Percentiles rank a stretch among this genome's conserved stretches.
Evolutionary conservation across 2,888 invertebrate species (phyloP).

Genomic region (Encarsia formosa): DNA sequence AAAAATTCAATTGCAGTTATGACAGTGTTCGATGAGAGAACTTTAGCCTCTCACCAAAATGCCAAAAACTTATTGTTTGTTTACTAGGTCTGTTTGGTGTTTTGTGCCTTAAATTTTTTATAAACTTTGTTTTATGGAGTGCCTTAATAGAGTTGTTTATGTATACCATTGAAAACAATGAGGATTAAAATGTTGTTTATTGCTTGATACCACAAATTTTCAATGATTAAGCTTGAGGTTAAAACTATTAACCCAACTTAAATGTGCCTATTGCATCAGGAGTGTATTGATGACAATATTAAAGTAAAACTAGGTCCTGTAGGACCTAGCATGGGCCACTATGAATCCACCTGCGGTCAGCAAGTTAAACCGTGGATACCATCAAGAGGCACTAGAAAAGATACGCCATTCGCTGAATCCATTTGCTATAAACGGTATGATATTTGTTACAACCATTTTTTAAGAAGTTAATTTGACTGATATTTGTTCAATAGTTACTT

Average conservation of each 20-base stretch:
- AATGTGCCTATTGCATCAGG: conserved; percentile 27
- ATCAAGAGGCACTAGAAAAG: conserved; percentile 82
- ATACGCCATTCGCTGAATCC: conserved; percentile 79
- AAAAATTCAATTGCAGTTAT: conserved; percentile 9
- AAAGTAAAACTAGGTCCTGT: conserved; percentile 49
- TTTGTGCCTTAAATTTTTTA: conserved; percentile 11
- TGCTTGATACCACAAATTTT: conserved; percentile 11
- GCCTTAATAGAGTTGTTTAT: too few relatives aligned
- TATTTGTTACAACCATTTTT: too few relatives aligned
- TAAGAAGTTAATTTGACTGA: too few relatives aligned
- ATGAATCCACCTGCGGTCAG: conserved; percentile 56
- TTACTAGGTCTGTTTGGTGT: conserved; percentile 4
- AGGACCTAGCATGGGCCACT: conserved; percentile 53
- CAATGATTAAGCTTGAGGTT: conserved; percentile 8
- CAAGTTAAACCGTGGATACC: conserved; percentile 71
- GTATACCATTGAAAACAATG: conserved; percentile 10
- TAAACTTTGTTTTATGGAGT: conserved; percentile 15
- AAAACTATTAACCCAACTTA: conserved; percentile 14
- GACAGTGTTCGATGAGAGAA: conserved; percentile 10
- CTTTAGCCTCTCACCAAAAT: conserved; percentile 3
- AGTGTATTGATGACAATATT: conserved; percentile 43
- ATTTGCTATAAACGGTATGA: conserved; percentile 69
- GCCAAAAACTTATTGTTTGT: conserved; percentile 3
- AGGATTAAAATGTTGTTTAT: conserved; percentile 1
- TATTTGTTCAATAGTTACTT: too few relatives aligned